A percentile compares a stretch with the other conserved stretches of the same genome.
phyloP scores from a whole-genome alignment of 2,888 invertebrate species.

The Metellina segmentata region DNA sequence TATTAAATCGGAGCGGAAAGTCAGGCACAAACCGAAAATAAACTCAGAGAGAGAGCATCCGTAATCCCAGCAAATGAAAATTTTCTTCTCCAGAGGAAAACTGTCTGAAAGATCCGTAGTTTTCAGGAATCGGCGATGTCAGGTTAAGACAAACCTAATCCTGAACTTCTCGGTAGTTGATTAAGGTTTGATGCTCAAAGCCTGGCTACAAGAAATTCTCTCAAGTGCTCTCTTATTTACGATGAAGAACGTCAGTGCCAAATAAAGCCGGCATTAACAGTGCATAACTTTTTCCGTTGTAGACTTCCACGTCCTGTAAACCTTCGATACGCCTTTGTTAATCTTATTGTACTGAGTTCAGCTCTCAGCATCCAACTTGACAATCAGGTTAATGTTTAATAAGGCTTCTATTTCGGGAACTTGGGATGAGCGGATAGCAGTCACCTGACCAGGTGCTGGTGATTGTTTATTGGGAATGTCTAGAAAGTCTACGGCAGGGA shows the following conservation, averaged over 20 bases:
- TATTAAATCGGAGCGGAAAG: too few species aligned
- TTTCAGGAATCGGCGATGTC: conserved; percentile 16
- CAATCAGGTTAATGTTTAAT: not conserved
- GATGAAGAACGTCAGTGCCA: not conserved
- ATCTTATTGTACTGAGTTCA: not conserved
- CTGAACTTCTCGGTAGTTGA: not conserved
- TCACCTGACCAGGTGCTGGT: too few species aligned
- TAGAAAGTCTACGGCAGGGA: too few species aligned
- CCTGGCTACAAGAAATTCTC: not conserved
- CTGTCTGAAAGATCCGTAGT: not conserved
- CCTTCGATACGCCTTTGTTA: not conserved
- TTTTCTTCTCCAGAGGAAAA: not conserved
- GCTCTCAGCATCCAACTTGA: not conserved
- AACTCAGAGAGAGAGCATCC: not conserved
- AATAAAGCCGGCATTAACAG: not conserved
- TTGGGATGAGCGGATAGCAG: not conserved
- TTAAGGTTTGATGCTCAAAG: conserved; percentile 13
- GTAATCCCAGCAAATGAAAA: not conserved
- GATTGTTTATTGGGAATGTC: too few species aligned
- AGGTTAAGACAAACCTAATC: not conserved
- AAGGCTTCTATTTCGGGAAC: not conserved
- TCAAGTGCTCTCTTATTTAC: not conserved
- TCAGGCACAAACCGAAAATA: not conserved
- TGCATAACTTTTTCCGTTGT: not conserved
- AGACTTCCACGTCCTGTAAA: not conserved